Percentiles rank a stretch among this genome's conserved stretches.
Evolutionary conservation across 2,113 vertebrate species (phyloP).

Genomic region (Ictalurus punctatus): DNA sequence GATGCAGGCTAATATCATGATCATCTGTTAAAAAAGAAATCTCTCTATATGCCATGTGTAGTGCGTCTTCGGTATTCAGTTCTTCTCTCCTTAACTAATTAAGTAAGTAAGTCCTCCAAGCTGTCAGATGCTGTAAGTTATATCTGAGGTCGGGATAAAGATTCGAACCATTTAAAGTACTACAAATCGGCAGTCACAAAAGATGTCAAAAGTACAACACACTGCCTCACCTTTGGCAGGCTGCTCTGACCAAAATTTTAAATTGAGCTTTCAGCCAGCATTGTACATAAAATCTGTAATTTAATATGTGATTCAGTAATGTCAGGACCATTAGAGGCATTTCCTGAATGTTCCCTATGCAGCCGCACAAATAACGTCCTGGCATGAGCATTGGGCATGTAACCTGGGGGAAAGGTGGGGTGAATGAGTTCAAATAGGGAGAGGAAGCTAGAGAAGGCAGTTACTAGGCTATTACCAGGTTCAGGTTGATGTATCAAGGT

Average conservation of each 20-base stretch:
- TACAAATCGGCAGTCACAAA: not conserved
- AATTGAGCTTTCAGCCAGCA: not conserved
- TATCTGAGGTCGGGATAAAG: not conserved
- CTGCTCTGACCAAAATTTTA: not conserved
- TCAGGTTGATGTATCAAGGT: not conserved
- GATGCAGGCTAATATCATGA: conserved; percentile 38
- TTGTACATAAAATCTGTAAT: not conserved
- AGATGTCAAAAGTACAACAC: not conserved
- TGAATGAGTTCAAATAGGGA: not conserved
- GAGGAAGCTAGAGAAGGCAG: not conserved
- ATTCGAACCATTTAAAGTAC: not conserved
- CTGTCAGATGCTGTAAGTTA: not conserved
- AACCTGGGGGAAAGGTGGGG: not conserved
- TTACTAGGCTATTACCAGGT: not conserved
- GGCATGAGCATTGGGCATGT: not conserved
- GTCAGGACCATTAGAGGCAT: not conserved
- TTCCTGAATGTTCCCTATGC: not conserved
- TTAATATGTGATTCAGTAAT: not conserved
- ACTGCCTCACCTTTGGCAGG: not conserved
- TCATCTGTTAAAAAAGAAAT: conserved; percentile 20
- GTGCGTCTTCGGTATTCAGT: not conserved
- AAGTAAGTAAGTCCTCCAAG: not conserved
- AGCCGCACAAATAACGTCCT: not conserved
- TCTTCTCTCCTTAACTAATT: not conserved
- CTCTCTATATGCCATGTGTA: conserved; percentile 21